phyloP scores from a whole-genome alignment of 1,140 invertebrate species.

The Anastrepha obliqua region DNA sequence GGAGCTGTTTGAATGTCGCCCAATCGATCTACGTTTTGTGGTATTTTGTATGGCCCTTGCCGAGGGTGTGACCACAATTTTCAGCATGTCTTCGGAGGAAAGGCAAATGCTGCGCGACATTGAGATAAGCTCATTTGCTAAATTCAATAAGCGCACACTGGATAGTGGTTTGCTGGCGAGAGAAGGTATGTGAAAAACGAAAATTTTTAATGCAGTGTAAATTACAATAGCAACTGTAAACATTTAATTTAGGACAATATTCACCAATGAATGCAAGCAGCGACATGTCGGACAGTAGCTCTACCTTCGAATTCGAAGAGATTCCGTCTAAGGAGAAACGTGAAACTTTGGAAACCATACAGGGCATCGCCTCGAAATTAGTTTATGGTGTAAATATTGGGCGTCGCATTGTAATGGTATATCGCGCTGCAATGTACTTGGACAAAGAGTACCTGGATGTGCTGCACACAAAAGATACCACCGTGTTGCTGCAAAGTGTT shows the following conservation, averaged over 20 bases:
- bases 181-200: not conserved
- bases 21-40: constrained; percentile 75
- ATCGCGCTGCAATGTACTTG: constrained; percentile 76
- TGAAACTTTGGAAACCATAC: constrained; percentile 68
- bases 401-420: constrained; percentile 76
- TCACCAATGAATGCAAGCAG: constrained; percentile 57
- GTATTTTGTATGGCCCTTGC: constrained; percentile 75
- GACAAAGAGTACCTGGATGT: constrained; percentile 77
- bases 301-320: constrained; percentile 70
- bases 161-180: constrained; percentile 58
- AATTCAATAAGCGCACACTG: constrained; percentile 68
- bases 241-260: not conserved
- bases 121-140: constrained; percentile 69
- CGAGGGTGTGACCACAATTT: constrained; percentile 73
- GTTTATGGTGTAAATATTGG: constrained; percentile 76
- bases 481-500: constrained; percentile 76
- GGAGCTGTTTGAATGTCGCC: constrained; percentile 74
- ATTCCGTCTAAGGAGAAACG: constrained; percentile 71
- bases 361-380: constrained; percentile 72
- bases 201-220: not conserved
- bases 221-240: not conserved
- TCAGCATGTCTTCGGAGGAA: constrained; percentile 68
- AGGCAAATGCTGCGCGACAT: constrained; percentile 67
- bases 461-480: constrained; percentile 75
- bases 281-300: constrained; percentile 67